Base-by-base conservation (phyloP, 2,888 invertebrate genomes). In the Trissonchulus sp. region DNA sequence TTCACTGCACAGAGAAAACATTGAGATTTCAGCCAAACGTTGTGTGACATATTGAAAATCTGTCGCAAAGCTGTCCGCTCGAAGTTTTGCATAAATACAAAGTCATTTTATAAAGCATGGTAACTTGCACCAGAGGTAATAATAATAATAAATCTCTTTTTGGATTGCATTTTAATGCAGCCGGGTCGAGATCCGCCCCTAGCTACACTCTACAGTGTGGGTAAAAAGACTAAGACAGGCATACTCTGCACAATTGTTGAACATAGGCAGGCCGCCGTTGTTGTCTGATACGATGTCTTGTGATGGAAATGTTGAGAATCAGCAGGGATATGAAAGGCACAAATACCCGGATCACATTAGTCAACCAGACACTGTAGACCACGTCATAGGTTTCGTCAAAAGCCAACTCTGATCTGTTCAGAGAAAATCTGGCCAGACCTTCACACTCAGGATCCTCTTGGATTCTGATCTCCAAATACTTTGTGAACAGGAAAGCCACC, bases 311-410 rank as follows among this genome's bases (percentile, higher is more conserved):
- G n/a, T 28, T 33, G 37, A 28, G 28, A 28, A 36, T 35, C 35
- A 18, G 8, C 23, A 1, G 28, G 28, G 35, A 33, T 36, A 28
- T 74, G 30, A 28, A 30, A 30, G 72, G 63, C 8, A 28, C 0
- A 28, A 0, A 37, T 8, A 48, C 48, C 8, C 48, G 48, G 48
- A 48, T 23, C 23, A 48, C 23, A 48, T 48, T 65, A 31, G 68
- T 31, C 68, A 65, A 65, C 30, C 33, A 65, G 8, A 65, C 33
- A n/a, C 68, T n/a, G n/a, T 33, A 65, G 33, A 65, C 8, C n/a
- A 31, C 33, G 18, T n/a, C 33, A 65, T 33, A 65, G 68, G 31
- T 30, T 15, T 30, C 15, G n/a, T 31, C 18, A 3, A 15, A 15
- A 15, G 33, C 8, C 8, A 48, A 23, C 8, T n/a, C 23, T 8